A percentile compares a stretch with the other conserved stretches of the same genome.
These are phyloP conservation scores for Panurus biarmicus DNA, from an alignment of 2,113 vertebrate genomes.

Conservation along the genomic window DNA sequence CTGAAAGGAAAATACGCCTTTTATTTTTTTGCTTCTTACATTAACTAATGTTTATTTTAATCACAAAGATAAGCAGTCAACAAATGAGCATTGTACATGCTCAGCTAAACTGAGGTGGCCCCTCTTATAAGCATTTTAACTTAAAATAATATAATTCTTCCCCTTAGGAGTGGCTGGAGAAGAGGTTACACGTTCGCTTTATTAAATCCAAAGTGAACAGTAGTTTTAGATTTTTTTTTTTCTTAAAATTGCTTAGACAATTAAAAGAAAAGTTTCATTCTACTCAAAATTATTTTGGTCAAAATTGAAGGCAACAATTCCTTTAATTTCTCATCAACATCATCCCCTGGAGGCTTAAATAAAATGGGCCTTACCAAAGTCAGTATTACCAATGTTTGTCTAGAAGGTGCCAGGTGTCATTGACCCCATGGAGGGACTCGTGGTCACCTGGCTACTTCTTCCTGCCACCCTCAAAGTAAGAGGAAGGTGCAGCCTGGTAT, in stretches of 20 bases:
- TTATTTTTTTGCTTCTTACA: neutral
- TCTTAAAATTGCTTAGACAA: neutral
- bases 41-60: neutral
- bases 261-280: neutral
- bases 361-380: neutral
- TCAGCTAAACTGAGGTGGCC: neutral
- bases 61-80: neutral
- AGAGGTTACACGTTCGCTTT: neutral
- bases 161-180: neutral
- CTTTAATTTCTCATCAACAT: neutral
- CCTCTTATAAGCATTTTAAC: neutral
- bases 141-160: neutral
- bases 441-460: neutral
- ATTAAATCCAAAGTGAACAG: neutral
- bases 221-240: neutral
- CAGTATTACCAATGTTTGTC: neutral
- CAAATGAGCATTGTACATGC: neutral
- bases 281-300: neutral
- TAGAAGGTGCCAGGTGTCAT: neutral
- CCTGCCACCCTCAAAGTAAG: neutral
- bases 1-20: neutral
- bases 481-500: neutral
- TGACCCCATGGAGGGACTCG: accelerated
- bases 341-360: neutral
- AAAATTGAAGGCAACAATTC: neutral